Conservation (phyloP, 1,140 invertebrate species). For the Akabosia matsudoensis region DNA sequence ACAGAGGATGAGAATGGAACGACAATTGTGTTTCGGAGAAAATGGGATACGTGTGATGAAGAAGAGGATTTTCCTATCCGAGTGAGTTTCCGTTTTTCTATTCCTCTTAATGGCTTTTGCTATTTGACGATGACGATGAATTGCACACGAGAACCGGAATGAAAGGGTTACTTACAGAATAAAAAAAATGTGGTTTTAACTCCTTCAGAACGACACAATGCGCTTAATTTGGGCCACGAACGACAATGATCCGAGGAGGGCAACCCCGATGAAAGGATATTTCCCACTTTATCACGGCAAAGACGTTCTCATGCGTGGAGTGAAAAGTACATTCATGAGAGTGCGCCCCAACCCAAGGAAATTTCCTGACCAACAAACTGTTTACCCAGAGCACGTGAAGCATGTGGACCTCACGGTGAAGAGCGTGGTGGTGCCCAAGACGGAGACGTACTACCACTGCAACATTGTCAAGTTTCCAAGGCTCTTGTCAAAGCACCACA, state of each 20-base stretch:
- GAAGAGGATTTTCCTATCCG: constrained; percentile 65
- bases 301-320: constrained; percentile 58
- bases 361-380: constrained; percentile 51
- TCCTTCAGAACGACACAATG: constrained; percentile 67
- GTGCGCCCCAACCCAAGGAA: constrained; percentile 48
- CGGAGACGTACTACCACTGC: constrained; percentile 53
- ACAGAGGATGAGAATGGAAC: constrained; percentile 75
- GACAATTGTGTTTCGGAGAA: constrained; percentile 67
- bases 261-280: constrained; percentile 53
- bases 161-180: too few relatives aligned
- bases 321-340: constrained; percentile 61
- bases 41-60: constrained; percentile 74
- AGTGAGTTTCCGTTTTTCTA: not conserved
- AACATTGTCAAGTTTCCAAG: constrained; percentile 75
- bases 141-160: too few relatives aligned
- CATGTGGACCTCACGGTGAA: constrained; percentile 70
- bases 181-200: not conserved
- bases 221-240: constrained; percentile 72
- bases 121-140: too few relatives aligned
- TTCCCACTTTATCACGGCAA: constrained; percentile 55
- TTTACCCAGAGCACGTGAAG: constrained; percentile 54
- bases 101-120: not conserved
- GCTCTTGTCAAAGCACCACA: constrained; percentile 69
- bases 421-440: constrained; percentile 54
- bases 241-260: constrained; percentile 62